These are phyloP conservation scores for Diaprepes abbreviatus DNA, from an alignment of 2,888 invertebrate genomes.

Conservation along the genomic window DNA sequence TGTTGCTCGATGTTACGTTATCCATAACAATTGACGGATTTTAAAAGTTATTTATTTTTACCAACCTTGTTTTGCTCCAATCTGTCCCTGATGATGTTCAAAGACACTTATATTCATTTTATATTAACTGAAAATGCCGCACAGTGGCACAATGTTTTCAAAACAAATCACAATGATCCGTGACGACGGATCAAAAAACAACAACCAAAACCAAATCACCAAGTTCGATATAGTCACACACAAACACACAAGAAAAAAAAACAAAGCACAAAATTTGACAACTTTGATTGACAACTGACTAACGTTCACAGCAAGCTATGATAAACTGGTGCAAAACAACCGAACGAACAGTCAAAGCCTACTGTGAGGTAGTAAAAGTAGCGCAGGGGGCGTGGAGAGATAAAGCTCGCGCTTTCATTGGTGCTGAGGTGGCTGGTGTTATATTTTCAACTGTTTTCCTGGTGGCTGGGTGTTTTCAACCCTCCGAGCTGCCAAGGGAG, in stretches of 20 bases:
- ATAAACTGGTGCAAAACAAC: constrained; percentile 49
- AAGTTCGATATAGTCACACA: not conserved
- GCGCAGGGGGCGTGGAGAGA: constrained; percentile 34
- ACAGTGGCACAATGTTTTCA: not conserved
- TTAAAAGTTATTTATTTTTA: no score
- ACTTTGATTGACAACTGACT: constrained; percentile 36
- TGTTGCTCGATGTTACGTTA: no score
- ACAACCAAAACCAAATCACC: constrained; percentile 1
- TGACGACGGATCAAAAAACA: not conserved
- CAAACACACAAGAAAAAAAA: not conserved
- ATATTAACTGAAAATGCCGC: not conserved
- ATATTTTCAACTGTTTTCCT: constrained; percentile 30
- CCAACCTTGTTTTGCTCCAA: constrained; percentile 28
- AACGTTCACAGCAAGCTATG: constrained; percentile 31
- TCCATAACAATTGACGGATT: no score
- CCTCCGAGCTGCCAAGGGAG: constrained; percentile 29
- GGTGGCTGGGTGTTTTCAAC: constrained; percentile 33
- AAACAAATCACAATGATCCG: constrained; percentile 2
- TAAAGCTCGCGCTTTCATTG: constrained; percentile 30
- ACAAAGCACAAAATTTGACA: constrained; percentile 25
- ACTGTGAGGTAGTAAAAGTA: constrained; percentile 47
- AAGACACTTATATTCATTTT: constrained; percentile 34
- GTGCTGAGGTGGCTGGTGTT: constrained; percentile 14
- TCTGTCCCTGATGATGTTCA: constrained; percentile 23
- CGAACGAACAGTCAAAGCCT: constrained; percentile 36